Evolutionary conservation across 2,888 invertebrate genomes (phyloP).

Genomic region (Spicauda simplicius): DNA sequence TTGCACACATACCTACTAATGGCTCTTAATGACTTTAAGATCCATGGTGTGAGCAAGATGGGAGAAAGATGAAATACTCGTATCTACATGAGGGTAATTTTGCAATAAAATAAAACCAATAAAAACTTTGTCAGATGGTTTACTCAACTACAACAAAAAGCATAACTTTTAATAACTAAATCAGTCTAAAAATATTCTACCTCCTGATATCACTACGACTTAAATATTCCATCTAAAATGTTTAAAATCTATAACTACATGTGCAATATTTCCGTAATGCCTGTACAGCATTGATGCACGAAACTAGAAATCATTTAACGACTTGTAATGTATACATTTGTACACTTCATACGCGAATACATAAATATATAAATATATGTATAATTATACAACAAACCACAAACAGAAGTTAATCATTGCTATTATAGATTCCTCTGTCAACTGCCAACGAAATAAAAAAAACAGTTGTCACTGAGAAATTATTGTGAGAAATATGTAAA

Average conservation of each 20-base stretch:
- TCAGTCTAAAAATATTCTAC: slow-evolving; percentile 83
- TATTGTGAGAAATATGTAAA: slow-evolving; percentile 37
- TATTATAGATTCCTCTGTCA: slow-evolving; percentile 6
- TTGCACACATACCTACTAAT: too few relatives aligned
- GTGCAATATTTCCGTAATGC: slow-evolving; percentile 47
- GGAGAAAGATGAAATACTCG: too few relatives aligned
- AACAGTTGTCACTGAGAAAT: slow-evolving; percentile 34
- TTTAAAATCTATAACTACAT: slow-evolving; percentile 59
- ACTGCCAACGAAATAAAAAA: slow-evolving; percentile 13
- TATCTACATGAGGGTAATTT: not conserved
- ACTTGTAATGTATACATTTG: not conserved
- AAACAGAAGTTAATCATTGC: not conserved
- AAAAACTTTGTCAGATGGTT: slow-evolving; percentile 69
- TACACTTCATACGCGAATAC: not conserved
- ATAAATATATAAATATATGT: not conserved
- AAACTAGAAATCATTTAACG: slow-evolving; percentile 29
- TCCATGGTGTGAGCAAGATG: too few relatives aligned
- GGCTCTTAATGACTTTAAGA: too few relatives aligned
- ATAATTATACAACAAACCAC: not conserved
- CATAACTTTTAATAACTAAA: slow-evolving; percentile 83
- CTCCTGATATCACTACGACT: slow-evolving; percentile 76
- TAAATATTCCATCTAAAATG: slow-evolving; percentile 74
- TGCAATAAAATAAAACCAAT: slow-evolving; percentile 42
- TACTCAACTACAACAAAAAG: slow-evolving; percentile 84
- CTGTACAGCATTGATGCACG: slow-evolving; percentile 21